phyloP scores from a whole-genome alignment of 2,888 invertebrate genomes.

The Eurois occulta region DNA sequence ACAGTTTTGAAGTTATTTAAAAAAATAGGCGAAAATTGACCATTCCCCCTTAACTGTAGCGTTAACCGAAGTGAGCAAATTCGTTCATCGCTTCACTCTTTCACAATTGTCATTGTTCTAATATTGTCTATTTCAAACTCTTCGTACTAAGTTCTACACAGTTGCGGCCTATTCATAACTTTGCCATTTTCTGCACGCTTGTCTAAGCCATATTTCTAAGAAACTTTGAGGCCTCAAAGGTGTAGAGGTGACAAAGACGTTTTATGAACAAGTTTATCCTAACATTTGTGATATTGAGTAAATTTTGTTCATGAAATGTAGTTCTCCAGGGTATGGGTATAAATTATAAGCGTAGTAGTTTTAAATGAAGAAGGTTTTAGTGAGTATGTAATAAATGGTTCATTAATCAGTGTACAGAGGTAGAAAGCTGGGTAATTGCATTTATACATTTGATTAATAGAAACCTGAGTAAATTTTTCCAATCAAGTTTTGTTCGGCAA shows the following conservation, averaged over 20 bases:
- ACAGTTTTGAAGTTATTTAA: no score
- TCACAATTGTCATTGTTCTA: background rate
- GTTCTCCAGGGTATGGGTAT: background rate
- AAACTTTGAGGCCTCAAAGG: slow-evolving; percentile 31
- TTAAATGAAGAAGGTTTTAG: background rate
- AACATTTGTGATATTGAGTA: slow-evolving; percentile 7
- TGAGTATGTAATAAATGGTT: background rate
- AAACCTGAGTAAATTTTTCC: background rate
- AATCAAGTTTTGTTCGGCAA: background rate
- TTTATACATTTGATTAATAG: background rate
- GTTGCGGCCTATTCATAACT: slow-evolving; percentile 31
- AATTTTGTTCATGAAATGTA: background rate
- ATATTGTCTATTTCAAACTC: slow-evolving; percentile 24
- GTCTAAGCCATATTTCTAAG: slow-evolving; percentile 6
- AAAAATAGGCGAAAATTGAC: no score
- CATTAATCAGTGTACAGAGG: background rate
- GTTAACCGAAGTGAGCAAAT: no score
- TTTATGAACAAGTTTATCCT: slow-evolving; percentile 1
- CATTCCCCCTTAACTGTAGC: no score
- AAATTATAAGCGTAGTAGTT: background rate
- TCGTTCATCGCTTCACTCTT: background rate
- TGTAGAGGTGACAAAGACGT: slow-evolving; percentile 16
- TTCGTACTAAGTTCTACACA: background rate
- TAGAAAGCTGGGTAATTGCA: background rate
- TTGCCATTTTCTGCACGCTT: slow-evolving; percentile 28